Evolutionary conservation across 2,888 invertebrate species (phyloP), one percentile per base, ranked within the genome.

Genomic region (Tuberolachnus salignus): DNA sequence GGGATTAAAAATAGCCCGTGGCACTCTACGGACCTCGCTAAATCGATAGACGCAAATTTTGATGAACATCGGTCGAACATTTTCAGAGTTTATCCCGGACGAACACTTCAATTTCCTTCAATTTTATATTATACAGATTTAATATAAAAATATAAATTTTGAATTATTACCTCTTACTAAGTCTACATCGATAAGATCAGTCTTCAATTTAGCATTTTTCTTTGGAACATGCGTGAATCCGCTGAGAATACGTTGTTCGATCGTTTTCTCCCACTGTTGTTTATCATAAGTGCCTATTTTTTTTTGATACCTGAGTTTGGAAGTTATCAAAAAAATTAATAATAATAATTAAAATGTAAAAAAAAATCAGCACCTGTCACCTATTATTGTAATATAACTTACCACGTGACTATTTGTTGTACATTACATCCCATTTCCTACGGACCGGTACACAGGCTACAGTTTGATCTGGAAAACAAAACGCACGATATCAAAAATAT

Each of bases 271-370:
- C 97, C 97, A 98, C 90, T 94, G 92, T 84, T 97, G 95, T 85
- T 97, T 97, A 87, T 98, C 97, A 87, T 97, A 97, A 42, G 94
- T 94, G 84, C 97, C 96, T 86, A 98, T 97, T 89, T 96, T 94
- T 86, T 94, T 94, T 86, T 95, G 95, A 88, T 95, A 95, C 94
- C 95, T 94, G 83, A 19, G n/a, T 44, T 1, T 6, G 84, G 84
- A 51, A 42, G 55, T 34, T 44, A 26, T 53, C n/a, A 72, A 13
- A 23, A 44, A 46, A 44, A n/a, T 64, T 19, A 16, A 49, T 26
- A n/a, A 8, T 63, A 34, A 26, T 67, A 8, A 34, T 57, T 55
- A 34, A 23, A 26, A n/a, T n/a, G 23, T 72, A 16, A 23, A 44
- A 51, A 21, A 44, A 42, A 19, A 63, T 19, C 19, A 51, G 34